Base-by-base conservation (phyloP, 1,140 invertebrate species). In the Gryon sp. region DNA sequence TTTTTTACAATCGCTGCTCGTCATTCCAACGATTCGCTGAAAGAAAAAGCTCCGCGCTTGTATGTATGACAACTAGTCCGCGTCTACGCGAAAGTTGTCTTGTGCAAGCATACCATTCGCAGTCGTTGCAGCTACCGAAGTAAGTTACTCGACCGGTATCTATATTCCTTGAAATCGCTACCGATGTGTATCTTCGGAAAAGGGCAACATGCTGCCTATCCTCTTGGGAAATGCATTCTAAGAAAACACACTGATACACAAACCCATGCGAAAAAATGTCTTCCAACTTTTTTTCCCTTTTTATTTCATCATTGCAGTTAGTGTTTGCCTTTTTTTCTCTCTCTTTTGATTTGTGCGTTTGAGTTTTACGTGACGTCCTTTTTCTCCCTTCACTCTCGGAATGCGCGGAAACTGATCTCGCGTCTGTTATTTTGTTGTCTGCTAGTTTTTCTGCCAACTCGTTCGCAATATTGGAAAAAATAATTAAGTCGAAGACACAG, bases 111-210 rank as follows among this genome's bases (percentile, higher is more conserved):
- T 65, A n/a, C 60, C 57, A 45, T 70, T 59, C 66, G 48, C 45
- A 70, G 74, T 16, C 73, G 73, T 59, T 36, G 45, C 40, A 40
- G 53, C 36, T 60, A 65, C 60, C 36, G 55, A 40, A 46, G 60
- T 57, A 52, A 70, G 59, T 66, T 60, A 76, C 74, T 66, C 66
- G 74, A 76, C 74, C 60, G 66, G 74, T 70, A 65, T 68, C 66
- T 57, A 57, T 77, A 63, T 77, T 77, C 48, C 68, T 60, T 77
- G 75, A 73, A 77, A 68, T 68, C 20, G 66, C 68, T 60, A 72
- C 63, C 73, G 57, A 69, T 69, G 59, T 63, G 73, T 76, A 69
- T 76, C 66, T 72, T 65, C 66, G 74, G 66, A 77, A 72, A 77
- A 77, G 74, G 66, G 55, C 66, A 77, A 72, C 48, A 52, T 50